Base-by-base conservation (phyloP, 2,888 invertebrate species). In the Eurois occulta region DNA sequence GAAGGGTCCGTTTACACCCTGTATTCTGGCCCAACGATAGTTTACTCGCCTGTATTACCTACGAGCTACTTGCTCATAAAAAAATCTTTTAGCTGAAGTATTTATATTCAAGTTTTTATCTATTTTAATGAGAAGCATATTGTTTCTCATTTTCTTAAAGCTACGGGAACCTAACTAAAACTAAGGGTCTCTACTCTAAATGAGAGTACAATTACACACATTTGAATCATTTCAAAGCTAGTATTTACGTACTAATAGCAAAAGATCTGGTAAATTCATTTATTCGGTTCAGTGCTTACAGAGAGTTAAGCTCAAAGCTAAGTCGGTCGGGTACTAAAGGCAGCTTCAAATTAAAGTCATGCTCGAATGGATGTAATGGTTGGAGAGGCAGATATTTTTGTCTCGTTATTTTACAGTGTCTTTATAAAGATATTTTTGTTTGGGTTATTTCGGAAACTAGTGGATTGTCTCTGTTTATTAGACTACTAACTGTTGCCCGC, bases 281-380 rank as follows among this genome's bases (percentile, higher is more conserved):
- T 70, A 71, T 82, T 38, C 48, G 58, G 41, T 67, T 84, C 84
- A 80, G 67, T 80, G 70, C 84, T 70, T 52, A 28, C 62, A 21
- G 52, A 72, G 78, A 73, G 48, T 67, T 71, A 35, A 73, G 70
- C 48, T 84, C 67, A 74, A 68, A 79, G 80, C 62, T 67, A 52
- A 48, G 48, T 52, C 21, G 35, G 24, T 58, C 41, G 70, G n/a
- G 66, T 43, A 73, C 41, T 8, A 70, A 32, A 55, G 69, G 58
- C 78, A 48, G 80, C 46, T 84, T 68, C 48, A 67, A 80, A 82
- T 84, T 84, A 84, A 79, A 73, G 28, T 58, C 70, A 81, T 71
- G 66, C 73, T 48, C 7, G n/a, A 70, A 70, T 28, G 43, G 21
- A 35, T 66, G 24, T 72, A 66, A 83, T 83, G 48, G 68, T 43